Conservation (phyloP, 2,113 vertebrate genomes). For the Callospermophilus lateralis region DNA sequence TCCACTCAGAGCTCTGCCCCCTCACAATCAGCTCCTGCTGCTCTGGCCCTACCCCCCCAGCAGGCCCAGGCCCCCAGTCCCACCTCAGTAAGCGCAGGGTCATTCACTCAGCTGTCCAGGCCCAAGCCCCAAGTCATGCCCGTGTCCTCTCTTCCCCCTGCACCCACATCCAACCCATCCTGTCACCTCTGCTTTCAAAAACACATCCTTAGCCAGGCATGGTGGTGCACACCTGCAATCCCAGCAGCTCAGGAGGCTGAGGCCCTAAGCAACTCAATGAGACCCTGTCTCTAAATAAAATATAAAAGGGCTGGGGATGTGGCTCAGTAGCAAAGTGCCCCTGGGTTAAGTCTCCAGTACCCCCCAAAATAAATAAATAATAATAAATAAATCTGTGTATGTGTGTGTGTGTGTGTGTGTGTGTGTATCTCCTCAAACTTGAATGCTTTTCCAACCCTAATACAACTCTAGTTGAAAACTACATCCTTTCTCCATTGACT, state of each 20-base stretch:
- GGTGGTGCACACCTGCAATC: too few species aligned
- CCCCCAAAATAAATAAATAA: too few species aligned
- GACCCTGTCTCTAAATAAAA: too few species aligned
- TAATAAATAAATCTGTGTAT: too few species aligned
- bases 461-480: neutral
- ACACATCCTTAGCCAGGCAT: neutral
- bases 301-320: too few species aligned
- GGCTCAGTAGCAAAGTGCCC: too few species aligned
- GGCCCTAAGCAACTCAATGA: too few species aligned
- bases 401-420: too few species aligned
- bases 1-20: neutral
- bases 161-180: neutral
- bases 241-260: too few species aligned
- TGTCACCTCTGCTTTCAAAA: neutral
- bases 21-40: neutral
- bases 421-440: neutral
- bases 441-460: neutral
- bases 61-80: neutral
- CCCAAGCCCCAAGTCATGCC: neutral
- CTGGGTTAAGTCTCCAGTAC: too few species aligned
- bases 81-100: neutral
- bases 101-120: neutral
- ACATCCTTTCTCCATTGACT: fast-evolving
- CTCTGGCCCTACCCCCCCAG: fast-evolving
- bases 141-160: neutral